Base-by-base conservation (phyloP, 1,140 invertebrate species). In the Pachyrhynchus sulphureomaculatus region DNA sequence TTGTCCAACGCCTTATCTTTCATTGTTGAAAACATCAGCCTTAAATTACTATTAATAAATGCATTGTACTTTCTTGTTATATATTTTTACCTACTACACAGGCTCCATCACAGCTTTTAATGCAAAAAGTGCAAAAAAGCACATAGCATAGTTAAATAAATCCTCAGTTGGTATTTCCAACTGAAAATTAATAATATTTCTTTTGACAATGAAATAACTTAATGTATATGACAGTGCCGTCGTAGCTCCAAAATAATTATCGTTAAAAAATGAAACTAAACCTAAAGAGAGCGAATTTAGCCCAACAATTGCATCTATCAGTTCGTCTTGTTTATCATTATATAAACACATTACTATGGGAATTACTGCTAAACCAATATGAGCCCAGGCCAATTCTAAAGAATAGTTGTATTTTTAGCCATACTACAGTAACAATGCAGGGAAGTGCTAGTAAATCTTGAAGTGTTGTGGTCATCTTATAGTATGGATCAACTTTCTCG, bases 121-220 rank as follows among this genome's bases (percentile, higher is more conserved):
- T 33, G 51, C 54, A 55, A 66, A 66, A 47, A 54, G 51, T 39
- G 47, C 29, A 54, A 66, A 66, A 51, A 66, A 66, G 55, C 65
- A 66, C 59, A 63, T 59, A 12, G 65, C 57, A 62, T 66, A 66
- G 34, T 66, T 66, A 23, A 49, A 63, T 48, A 66, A 44, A 62
- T 63, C 65, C 42, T 49, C 42, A 59, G 55, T 41, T 42, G 65
- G 60, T 48, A 63, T 36, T 18, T 66, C 55, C 21, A 59, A 41
- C 6, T 41, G 41, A 53, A 61, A 29, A 34, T 51, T 24, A 20
- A 39, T 12, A 10, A 61, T 6, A 49, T 63, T 29, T 6, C 52
- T 51, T 34, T 61, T 66, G 26, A 66, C 59, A 26, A 53, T 10
- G 44, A 59, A 66, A 60, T 66, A 47, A 49, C 44, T 66, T n/a